Conservation (phyloP, 2,797 vertebrate genomes). For the Dryobates pubescens region DNA sequence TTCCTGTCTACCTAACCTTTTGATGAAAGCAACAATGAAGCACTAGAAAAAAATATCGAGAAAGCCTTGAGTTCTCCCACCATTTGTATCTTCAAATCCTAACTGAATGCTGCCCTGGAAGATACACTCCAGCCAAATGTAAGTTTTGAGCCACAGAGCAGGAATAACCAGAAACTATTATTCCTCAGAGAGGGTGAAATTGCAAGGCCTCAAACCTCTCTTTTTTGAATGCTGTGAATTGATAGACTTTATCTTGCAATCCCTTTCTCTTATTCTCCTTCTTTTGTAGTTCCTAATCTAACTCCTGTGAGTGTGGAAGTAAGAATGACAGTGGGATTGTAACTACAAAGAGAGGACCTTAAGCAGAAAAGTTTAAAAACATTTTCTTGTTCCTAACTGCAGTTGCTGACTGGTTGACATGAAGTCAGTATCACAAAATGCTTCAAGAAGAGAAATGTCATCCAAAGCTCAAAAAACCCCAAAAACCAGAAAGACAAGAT, state of each 20-base stretch:
- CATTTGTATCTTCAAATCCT: not conserved
- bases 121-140: not conserved
- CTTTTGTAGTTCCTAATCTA: not conserved
- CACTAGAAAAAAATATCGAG: not conserved
- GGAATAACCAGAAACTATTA: not conserved
- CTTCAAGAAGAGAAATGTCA: not conserved
- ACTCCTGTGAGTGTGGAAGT: not conserved
- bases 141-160: not conserved
- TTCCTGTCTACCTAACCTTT: not conserved
- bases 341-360: not conserved
- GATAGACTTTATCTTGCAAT: not conserved
- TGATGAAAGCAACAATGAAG: fast-evolving
- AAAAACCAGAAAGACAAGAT: not conserved
- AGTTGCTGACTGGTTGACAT: not conserved
- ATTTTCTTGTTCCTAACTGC: not conserved
- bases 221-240: not conserved
- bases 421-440: not conserved
- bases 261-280: not conserved
- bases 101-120: not conserved
- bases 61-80: not conserved
- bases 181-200: not conserved
- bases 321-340: not conserved
- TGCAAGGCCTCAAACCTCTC: not conserved
- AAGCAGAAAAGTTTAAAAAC: not conserved
- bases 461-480: not conserved